phyloP scores from a whole-genome alignment of 2,113 vertebrate species.

The Passer montanus region DNA sequence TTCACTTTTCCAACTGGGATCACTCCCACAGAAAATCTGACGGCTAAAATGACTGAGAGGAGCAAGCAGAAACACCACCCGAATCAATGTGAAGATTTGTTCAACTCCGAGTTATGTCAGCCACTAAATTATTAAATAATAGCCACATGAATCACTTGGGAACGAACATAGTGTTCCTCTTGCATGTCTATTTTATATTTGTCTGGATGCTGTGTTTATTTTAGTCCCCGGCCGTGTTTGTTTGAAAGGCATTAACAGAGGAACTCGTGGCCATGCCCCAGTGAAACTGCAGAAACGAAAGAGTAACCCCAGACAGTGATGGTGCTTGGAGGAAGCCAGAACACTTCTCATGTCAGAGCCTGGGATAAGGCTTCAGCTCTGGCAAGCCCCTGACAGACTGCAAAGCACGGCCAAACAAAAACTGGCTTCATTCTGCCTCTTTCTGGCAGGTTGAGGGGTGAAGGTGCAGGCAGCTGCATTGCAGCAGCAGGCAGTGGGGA shows the following conservation, averaged over 20 bases:
- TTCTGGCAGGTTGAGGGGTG: not conserved
- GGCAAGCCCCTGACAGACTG: rapidly evolving
- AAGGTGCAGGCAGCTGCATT: not conserved
- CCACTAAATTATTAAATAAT: slow-evolving; percentile 2
- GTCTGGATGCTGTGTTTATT: not conserved
- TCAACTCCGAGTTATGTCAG: not conserved
- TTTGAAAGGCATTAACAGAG: not conserved
- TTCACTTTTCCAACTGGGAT: not conserved
- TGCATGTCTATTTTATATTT: not conserved
- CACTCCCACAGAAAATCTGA: not conserved
- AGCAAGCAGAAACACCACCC: not conserved
- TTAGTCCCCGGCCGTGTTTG: not conserved
- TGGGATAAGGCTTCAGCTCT: not conserved
- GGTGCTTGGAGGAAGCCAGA: not conserved
- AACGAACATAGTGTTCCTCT: slow-evolving; percentile 3
- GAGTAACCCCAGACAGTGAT: not conserved
- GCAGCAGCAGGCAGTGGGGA: not conserved
- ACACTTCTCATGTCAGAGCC: not conserved
- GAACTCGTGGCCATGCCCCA: not conserved
- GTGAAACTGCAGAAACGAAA: not conserved
- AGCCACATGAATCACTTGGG: slow-evolving; percentile 9
- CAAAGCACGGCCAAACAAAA: rapidly evolving
- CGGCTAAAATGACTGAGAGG: not conserved
- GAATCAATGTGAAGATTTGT: not conserved
- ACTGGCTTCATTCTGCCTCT: not conserved